Conservation (phyloP, 2,113 vertebrate genomes). For the Limanda limanda region DNA sequence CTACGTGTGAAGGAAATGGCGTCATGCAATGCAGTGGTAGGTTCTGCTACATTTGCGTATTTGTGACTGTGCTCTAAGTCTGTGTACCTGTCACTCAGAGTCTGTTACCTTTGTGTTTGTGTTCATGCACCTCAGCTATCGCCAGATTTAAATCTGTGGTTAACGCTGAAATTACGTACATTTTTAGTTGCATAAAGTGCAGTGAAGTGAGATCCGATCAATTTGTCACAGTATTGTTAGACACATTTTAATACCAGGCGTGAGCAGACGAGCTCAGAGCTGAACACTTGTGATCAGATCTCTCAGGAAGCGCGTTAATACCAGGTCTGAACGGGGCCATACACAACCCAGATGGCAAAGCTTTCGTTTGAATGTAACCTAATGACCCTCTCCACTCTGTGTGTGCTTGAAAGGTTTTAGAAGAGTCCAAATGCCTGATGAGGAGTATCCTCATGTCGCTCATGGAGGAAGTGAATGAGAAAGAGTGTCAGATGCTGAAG, state of each 20-base stretch:
- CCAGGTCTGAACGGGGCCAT: not conserved
- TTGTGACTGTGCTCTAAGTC: too few species aligned
- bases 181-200: too few species aligned
- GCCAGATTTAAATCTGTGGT: too few species aligned
- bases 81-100: too few species aligned
- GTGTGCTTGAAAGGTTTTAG: conserved; percentile 86
- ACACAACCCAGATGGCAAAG: not conserved
- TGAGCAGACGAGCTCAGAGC: not conserved
- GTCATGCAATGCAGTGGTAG: conserved; percentile 94
- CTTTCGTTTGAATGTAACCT: not conserved
- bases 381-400: conserved; percentile 1
- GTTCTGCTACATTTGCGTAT: conserved; percentile 43
- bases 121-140: too few species aligned
- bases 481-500: conserved; percentile 95
- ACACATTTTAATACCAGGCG: not conserved
- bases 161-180: too few species aligned
- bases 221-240: not conserved
- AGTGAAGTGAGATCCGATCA: too few species aligned
- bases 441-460: conserved; percentile 92
- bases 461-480: conserved; percentile 95
- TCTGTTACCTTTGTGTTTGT: too few species aligned
- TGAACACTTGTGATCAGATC: not conserved
- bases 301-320: not conserved
- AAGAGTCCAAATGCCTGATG: conserved; percentile 95
- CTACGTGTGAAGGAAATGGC: conserved; percentile 97